A percentile compares a stretch with the other conserved stretches of the same genome.
These are phyloP conservation scores for Nyctereutes procyonoides DNA, from an alignment of 2,113 vertebrate genomes.

Conservation along the genomic window DNA sequence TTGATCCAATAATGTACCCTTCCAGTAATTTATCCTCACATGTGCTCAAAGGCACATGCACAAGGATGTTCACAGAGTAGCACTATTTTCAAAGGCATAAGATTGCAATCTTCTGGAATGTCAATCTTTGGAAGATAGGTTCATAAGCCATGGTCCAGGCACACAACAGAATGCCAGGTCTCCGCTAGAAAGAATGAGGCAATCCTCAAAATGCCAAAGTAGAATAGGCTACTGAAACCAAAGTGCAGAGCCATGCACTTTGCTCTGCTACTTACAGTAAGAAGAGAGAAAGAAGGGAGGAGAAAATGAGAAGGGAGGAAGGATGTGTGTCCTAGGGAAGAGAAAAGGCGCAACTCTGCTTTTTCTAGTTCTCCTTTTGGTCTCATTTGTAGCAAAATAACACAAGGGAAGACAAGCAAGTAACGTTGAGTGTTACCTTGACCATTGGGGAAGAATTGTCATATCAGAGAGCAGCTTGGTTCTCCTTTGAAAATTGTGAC, in stretches of 20 bases:
- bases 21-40: not conserved
- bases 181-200: not conserved
- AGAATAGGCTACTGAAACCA: not conserved
- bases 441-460: not conserved
- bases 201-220: not conserved
- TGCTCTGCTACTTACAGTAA: fast-evolving
- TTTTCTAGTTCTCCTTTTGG: not conserved
- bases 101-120: not conserved
- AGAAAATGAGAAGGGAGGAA: not conserved
- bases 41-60: not conserved
- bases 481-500: not conserved
- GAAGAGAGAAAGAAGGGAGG: not conserved
- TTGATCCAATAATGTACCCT: not conserved
- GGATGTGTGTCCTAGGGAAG: too few species aligned
- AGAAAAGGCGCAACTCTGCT: not conserved
- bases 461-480: not conserved
- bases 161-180: not conserved
- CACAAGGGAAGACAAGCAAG: not conserved
- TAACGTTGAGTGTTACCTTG: not conserved
- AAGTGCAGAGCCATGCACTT: not conserved
- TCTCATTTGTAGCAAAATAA: not conserved
- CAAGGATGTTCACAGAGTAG: too few species aligned
- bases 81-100: not conserved
- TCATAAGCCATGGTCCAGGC: not conserved
- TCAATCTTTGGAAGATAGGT: not conserved